Evolutionary conservation across 2,113 vertebrate species (phyloP).

Genomic region (Saguinus midas): DNA sequence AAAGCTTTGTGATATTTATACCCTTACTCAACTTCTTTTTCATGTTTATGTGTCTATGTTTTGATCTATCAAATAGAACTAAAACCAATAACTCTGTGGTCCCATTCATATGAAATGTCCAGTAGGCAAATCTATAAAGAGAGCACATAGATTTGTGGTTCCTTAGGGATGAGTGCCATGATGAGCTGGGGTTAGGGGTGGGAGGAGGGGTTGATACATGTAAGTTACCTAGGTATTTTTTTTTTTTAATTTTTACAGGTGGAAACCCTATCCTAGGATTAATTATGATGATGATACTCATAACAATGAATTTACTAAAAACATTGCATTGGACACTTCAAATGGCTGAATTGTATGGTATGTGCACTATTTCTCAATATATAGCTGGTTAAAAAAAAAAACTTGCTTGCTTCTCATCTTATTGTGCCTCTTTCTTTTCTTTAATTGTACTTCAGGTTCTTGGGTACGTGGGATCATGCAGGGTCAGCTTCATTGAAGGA

Average conservation of each 20-base stretch:
- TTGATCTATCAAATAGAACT: background rate
- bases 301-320: background rate
- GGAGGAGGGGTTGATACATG: accelerated
- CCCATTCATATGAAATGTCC: background rate
- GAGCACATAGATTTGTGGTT: background rate
- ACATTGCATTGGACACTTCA: background rate
- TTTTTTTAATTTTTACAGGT: background rate
- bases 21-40: background rate
- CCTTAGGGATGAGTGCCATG: too few species aligned
- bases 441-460: too few species aligned
- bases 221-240: accelerated
- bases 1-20: background rate
- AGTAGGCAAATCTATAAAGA: background rate
- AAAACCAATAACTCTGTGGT: background rate
- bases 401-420: background rate
- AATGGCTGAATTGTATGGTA: background rate
- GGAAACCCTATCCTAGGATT: background rate
- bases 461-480: too few species aligned
- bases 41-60: background rate
- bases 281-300: background rate
- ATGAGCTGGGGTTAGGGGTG: background rate
- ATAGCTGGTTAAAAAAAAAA: background rate
- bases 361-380: background rate
- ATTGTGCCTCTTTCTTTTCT: background rate
- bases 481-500: background rate